Base-by-base conservation (phyloP, 2,113 vertebrate species). In the Dipodomys stephensi region DNA sequence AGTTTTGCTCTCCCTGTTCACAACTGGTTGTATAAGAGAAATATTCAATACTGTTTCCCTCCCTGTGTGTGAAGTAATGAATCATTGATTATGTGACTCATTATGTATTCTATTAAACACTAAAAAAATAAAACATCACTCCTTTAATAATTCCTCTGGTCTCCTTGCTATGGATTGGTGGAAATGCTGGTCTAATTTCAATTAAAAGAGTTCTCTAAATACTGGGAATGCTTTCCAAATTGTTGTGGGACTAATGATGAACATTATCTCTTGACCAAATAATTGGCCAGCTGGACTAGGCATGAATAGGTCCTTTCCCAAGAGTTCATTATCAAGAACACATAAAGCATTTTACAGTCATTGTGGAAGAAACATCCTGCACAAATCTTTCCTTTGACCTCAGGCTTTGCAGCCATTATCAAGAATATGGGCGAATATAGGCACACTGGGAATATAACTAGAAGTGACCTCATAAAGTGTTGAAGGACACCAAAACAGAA, bases 31-130 rank as follows among this genome's bases (percentile, higher is more conserved):
- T 96, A 80, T 92, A 92, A 93, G 57, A 85, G 90, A 94, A 94
- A 71, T 90, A 83, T 73, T 92, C 4, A 0, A 87, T 92, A 35
- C 83, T 95, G 88, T 95, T 95, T 96, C 94, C 92, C 32, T 96
- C 39, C 68, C 64, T 81, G 72, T 92, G 86, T 96, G 96, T 95
- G 93, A 96, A 95, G 90, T 96, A 96, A 95, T 93, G 92, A 92
- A 95, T 95, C 95, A 96, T 97, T 95, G 89, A 95, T 95, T 95
- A 94, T 97, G 95, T 97, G 96, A 96, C 94, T 95, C 90, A 93
- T 96, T 95, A 90, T 95, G 80, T 97, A 96, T 95, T 93, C 95
- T 96, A 96, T 97, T 97, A 96, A 97, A 97, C 96, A 96, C 96
- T 97, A 96, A 97, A 95, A 62, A 97, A 96, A 96, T 96, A 97